phyloP scores from a whole-genome alignment of 2,797 vertebrate genomes.

The Micromesistius poutassou region DNA sequence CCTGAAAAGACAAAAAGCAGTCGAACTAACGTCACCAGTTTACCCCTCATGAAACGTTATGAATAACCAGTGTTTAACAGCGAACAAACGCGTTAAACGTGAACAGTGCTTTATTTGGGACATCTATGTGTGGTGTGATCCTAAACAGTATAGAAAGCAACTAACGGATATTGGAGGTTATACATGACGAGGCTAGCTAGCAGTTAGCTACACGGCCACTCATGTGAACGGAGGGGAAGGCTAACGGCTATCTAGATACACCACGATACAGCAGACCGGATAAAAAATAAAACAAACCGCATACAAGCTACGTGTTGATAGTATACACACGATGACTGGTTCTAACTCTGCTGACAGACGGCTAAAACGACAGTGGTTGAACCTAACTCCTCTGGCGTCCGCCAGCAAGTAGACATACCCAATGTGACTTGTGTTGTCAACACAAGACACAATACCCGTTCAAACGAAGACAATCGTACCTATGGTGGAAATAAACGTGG shows the following conservation, averaged over 20 bases:
- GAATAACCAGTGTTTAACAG: neutral
- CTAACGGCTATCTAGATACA: neutral
- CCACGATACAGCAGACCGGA: no score
- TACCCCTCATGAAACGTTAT: neutral
- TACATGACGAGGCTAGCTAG: neutral
- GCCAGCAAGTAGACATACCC: slow-evolving; percentile 57
- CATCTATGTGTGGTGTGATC: no score
- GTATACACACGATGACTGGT: neutral
- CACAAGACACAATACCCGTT: slow-evolving; percentile 23
- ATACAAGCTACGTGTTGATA: no score
- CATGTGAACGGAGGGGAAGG: neutral
- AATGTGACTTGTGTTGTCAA: slow-evolving; percentile 32
- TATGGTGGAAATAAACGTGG: slow-evolving; percentile 96
- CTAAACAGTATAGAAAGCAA: no score
- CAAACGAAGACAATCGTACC: slow-evolving; percentile 65
- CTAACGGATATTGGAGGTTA: no score
- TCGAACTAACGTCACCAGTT: neutral
- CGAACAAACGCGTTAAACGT: no score
- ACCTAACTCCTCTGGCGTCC: neutral
- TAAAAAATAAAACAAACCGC: no score
- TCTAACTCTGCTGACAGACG: neutral
- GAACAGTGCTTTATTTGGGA: no score
- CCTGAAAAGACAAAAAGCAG: slow-evolving; percentile 64
- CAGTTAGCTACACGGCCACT: neutral
- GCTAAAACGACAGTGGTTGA: no score